Evolutionary conservation across 2,888 invertebrate genomes (phyloP).

Genomic region (Julus scanicus): DNA sequence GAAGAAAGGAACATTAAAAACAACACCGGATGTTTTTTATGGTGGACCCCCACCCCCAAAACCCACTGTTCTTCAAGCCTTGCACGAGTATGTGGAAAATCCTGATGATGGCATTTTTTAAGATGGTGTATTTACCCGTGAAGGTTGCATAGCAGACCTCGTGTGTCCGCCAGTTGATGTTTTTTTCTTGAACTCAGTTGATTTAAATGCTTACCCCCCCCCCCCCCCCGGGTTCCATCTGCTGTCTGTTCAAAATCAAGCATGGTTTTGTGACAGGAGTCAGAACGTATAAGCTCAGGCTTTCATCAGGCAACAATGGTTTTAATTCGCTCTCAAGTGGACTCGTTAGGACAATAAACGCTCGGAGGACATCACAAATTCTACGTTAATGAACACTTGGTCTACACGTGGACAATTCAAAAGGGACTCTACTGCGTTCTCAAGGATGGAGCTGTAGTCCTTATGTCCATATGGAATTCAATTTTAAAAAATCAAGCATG

Average conservation of each 20-base stretch:
- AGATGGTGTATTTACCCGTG: background rate
- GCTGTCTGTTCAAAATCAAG: background rate
- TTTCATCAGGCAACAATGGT: background rate
- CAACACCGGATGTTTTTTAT: background rate
- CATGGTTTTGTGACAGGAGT: background rate
- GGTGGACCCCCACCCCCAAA: background rate
- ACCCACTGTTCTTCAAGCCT: background rate
- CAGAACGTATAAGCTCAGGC: background rate
- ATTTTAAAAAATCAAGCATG: no score
- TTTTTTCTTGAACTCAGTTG: background rate
- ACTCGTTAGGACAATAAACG: conserved; percentile 5
- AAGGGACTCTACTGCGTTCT: background rate
- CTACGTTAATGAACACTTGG: background rate
- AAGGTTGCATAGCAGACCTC: background rate
- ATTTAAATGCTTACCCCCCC: background rate
- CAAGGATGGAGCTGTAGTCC: background rate
- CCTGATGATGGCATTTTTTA: no score
- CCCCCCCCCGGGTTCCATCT: background rate
- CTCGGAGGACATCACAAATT: background rate
- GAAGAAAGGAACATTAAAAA: background rate
- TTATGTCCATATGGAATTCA: no score
- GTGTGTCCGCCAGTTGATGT: background rate
- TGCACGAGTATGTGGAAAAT: background rate
- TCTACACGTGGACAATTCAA: background rate
- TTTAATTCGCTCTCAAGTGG: background rate